These are phyloP conservation scores for Burhinus oedicnemus DNA, from an alignment of 2,113 vertebrate genomes.

Conservation along the genomic window DNA sequence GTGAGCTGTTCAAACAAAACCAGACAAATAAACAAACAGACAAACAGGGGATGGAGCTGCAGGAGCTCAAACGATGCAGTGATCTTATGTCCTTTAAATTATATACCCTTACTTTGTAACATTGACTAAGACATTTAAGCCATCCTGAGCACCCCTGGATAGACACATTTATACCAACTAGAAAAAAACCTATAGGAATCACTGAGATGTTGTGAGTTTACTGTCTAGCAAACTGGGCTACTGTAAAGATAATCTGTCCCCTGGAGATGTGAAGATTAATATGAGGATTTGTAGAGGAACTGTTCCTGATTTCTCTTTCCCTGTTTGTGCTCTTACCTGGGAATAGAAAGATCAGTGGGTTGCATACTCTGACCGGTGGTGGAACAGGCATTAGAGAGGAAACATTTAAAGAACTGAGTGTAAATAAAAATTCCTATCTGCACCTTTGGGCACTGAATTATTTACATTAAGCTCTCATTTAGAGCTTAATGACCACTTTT, in stretches of 20 bases:
- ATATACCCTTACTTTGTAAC: background rate
- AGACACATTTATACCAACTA: background rate
- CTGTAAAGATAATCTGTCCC: background rate
- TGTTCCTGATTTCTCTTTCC: background rate
- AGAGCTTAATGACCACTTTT: background rate
- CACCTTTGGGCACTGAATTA: background rate
- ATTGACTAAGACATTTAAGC: background rate
- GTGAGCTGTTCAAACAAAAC: background rate
- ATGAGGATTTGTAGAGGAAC: background rate
- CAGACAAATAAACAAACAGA: background rate
- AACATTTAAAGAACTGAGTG: background rate
- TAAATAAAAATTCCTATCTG: background rate
- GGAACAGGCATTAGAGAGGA: background rate
- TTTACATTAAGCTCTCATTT: slow-evolving; percentile 10
- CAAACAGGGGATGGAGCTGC: background rate
- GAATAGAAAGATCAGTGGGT: background rate
- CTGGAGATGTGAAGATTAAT: background rate
- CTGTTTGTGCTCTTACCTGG: background rate
- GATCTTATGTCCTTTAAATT: background rate
- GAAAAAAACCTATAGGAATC: background rate
- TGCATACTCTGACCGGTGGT: background rate
- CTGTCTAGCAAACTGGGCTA: background rate
- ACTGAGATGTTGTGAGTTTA: background rate
- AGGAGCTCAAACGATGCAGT: background rate
- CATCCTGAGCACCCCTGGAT: background rate